Evolutionary conservation across 2,113 vertebrate genomes (phyloP).

Genomic region (Phoenicopterus ruber): DNA sequence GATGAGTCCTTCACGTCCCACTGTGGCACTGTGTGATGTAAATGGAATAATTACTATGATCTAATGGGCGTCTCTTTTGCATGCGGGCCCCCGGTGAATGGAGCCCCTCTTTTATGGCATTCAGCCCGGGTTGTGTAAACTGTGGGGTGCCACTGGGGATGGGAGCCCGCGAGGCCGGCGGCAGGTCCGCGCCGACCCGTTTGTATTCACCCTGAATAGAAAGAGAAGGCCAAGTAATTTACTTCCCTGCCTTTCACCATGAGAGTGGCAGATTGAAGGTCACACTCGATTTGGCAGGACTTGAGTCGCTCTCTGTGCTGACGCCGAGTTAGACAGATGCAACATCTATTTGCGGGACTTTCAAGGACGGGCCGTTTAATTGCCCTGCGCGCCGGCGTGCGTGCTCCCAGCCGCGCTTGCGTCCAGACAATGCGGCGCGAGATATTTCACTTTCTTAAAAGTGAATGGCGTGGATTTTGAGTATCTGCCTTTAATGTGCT

Average conservation of each 20-base stretch:
- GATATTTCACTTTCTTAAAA: accelerated
- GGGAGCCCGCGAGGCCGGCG: constrained; percentile 73
- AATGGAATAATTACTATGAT: constrained; percentile 88
- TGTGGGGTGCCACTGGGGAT: constrained; percentile 74
- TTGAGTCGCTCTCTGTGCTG: constrained; percentile 56
- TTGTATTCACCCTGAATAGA: constrained; percentile 72
- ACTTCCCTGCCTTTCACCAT: constrained; percentile 67
- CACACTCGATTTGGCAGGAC: constrained; percentile 67
- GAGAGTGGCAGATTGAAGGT: constrained; percentile 83
- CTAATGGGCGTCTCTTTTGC: constrained; percentile 82
- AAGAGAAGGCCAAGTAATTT: constrained; percentile 69
- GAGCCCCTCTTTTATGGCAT: constrained; percentile 76
- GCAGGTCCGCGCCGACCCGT: constrained; percentile 69
- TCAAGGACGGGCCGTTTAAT: neutral
- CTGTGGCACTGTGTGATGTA: constrained; percentile 77
- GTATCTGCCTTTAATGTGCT: accelerated
- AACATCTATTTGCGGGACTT: constrained; percentile 8
- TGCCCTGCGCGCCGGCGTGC: neutral
- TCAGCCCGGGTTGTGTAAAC: constrained; percentile 72
- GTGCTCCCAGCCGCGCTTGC: neutral
- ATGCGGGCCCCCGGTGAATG: constrained; percentile 73
- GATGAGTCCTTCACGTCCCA: constrained; percentile 78
- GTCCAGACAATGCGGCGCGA: accelerated
- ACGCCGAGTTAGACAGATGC: constrained; percentile 56
- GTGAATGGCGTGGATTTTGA: accelerated